phyloP scores from a whole-genome alignment of 2,797 vertebrate species.

The Sebastes diaconus region DNA sequence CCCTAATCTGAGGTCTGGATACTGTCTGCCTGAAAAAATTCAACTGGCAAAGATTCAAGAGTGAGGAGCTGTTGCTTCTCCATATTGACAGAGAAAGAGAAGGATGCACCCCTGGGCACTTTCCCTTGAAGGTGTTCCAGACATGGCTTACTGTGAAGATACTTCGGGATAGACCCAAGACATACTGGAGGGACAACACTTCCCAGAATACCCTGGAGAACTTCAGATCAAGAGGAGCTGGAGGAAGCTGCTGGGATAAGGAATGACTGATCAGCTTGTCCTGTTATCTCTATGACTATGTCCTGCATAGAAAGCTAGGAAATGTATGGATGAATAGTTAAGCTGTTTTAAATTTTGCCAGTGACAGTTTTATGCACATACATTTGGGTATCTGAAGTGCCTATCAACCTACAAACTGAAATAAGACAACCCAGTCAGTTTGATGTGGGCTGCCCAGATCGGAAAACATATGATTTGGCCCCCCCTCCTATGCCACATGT shows the following conservation, averaged over 20 bases:
- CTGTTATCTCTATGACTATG: background rate
- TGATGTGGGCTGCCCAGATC: no score
- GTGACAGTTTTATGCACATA: background rate
- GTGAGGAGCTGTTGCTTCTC: slow-evolving; percentile 13
- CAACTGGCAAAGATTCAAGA: background rate
- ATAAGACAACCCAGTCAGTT: no score
- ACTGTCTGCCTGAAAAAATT: background rate
- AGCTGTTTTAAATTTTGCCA: background rate
- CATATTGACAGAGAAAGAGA: slow-evolving; percentile 19
- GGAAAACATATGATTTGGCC: no score
- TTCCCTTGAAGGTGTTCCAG: slow-evolving; percentile 31
- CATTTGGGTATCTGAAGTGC: no score
- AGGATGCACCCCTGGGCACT: slow-evolving; percentile 2
- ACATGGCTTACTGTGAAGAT: slow-evolving; percentile 25
- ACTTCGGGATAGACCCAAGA: slow-evolving; percentile 16
- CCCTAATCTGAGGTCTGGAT: background rate
- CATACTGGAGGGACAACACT: slow-evolving; percentile 25
- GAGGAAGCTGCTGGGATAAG: background rate
- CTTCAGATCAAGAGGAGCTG: slow-evolving; percentile 5
- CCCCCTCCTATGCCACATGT: no score
- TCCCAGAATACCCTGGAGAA: slow-evolving; percentile 15
- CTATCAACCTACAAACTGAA: no score
- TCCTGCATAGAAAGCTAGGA: background rate
- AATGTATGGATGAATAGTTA: background rate
- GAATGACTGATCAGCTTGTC: slow-evolving; percentile 11